Conservation (phyloP, 2,113 vertebrate genomes). For the Melospiza melodia region DNA sequence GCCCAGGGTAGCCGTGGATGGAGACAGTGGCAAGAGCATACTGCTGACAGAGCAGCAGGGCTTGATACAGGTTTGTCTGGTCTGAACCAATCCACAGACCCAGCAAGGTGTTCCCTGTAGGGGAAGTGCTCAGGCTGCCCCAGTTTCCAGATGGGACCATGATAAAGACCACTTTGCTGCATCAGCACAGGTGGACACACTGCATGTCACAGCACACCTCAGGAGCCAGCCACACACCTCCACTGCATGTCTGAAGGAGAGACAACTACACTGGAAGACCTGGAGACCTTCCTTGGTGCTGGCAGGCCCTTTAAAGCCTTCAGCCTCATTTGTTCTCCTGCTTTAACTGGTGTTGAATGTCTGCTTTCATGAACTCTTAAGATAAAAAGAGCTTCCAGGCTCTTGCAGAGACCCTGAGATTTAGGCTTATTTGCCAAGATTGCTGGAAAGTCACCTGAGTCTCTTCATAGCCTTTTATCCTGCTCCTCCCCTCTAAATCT, state of each 20-base stretch:
- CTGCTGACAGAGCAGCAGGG: conserved; percentile 44
- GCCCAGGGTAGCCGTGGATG: neutral
- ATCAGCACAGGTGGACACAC: neutral
- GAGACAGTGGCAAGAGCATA: neutral
- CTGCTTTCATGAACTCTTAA: neutral
- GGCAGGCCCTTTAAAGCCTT: neutral
- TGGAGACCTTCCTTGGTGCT: neutral
- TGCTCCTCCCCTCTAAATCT: neutral
- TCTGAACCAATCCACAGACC: neutral
- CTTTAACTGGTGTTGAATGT: neutral
- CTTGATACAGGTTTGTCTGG: neutral
- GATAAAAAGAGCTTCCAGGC: neutral
- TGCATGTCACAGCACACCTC: accelerated
- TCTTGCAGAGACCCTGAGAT: neutral
- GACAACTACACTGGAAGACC: neutral
- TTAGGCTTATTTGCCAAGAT: neutral
- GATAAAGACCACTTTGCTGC: neutral
- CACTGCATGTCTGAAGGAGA: neutral
- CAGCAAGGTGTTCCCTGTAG: neutral
- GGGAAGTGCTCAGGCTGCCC: neutral
- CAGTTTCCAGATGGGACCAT: neutral
- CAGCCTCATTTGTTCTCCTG: neutral
- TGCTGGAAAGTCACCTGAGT: neutral
- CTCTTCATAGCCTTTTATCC: neutral
- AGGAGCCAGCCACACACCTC: neutral